These are phyloP conservation scores for Dendrophyllia cribrosa DNA, from an alignment of 64 coral and sea anemone genomes.

Conservation along the genomic window DNA sequence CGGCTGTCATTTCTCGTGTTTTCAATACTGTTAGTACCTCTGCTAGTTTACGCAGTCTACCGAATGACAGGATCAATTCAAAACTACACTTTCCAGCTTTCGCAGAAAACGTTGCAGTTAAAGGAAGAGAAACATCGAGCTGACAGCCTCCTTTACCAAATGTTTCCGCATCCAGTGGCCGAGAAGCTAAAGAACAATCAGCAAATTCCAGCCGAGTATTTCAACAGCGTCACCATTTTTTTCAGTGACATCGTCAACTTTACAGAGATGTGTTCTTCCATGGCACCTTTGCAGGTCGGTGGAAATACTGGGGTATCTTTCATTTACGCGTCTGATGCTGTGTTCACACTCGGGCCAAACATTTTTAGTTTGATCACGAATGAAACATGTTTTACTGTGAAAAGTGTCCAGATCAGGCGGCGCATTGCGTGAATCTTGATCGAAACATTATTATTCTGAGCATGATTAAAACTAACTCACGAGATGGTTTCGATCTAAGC, in stretches of 20 bases:
- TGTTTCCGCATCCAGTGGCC: constrained; percentile 79
- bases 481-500: too few species aligned
- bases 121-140: constrained; percentile 65
- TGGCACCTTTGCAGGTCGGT: constrained; percentile 51
- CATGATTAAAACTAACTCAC: too few species aligned
- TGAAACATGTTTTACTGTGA: too few species aligned
- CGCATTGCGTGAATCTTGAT: too few species aligned
- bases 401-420: too few species aligned
- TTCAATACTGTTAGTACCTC: constrained; percentile 13
- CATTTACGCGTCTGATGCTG: too few species aligned
- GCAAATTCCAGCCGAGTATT: constrained; percentile 57
- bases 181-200: constrained; percentile 65
- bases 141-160: constrained; percentile 55
- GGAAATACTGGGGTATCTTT: too few species aligned
- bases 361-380: too few species aligned
- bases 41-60: constrained; percentile 42
- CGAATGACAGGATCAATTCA: constrained; percentile 66
- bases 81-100: constrained; percentile 54
- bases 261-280: constrained; percentile 64
- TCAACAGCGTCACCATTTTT: constrained; percentile 72
- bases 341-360: too few species aligned
- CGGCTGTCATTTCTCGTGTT: constrained; percentile 19
- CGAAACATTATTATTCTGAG: too few species aligned
- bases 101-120: constrained; percentile 41
- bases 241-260: constrained; percentile 87